Evolutionary conservation across 1,140 invertebrate species (phyloP).

Genomic region (Yoshiicerus persimilis): DNA sequence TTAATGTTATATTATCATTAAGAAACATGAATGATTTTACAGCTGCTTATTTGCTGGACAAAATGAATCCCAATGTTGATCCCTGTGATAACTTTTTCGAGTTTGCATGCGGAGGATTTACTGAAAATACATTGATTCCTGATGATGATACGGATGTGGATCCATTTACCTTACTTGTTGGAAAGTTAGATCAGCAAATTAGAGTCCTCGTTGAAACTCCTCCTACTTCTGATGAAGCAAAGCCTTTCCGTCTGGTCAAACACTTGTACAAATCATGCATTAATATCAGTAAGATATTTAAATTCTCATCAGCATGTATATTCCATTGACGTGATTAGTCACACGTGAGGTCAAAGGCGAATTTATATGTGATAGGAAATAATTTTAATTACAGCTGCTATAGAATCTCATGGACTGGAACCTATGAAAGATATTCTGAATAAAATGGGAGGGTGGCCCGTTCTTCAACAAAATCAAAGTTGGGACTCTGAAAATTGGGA

Average conservation of each 20-base stretch:
- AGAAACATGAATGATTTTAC: not conserved
- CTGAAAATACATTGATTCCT: constrained; percentile 70
- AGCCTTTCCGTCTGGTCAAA: constrained; percentile 73
- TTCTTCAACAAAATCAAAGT: constrained; percentile 67
- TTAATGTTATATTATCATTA: too few relatives aligned
- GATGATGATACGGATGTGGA: constrained; percentile 78
- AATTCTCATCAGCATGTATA: not conserved
- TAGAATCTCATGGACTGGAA: constrained; percentile 70
- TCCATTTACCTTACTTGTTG: constrained; percentile 75
- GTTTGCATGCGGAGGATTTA: constrained; percentile 76
- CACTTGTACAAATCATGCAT: constrained; percentile 79
- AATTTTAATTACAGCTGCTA: constrained; percentile 62
- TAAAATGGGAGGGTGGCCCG: constrained; percentile 84
- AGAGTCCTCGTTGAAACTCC: constrained; percentile 71
- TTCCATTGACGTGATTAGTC: not conserved
- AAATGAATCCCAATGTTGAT: constrained; percentile 72
- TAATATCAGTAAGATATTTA: constrained; percentile 70
- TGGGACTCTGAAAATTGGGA: constrained; percentile 74
- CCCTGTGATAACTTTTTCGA: constrained; percentile 90
- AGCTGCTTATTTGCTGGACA: constrained; percentile 69
- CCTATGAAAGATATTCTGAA: constrained; percentile 71
- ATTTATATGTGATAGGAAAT: too few relatives aligned
- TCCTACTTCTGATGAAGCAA: constrained; percentile 64
- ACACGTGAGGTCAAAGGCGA: too few relatives aligned
- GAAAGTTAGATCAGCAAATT: constrained; percentile 75